Base-by-base conservation (phyloP, 2,888 invertebrate genomes). In the Odontomyia ornata region DNA sequence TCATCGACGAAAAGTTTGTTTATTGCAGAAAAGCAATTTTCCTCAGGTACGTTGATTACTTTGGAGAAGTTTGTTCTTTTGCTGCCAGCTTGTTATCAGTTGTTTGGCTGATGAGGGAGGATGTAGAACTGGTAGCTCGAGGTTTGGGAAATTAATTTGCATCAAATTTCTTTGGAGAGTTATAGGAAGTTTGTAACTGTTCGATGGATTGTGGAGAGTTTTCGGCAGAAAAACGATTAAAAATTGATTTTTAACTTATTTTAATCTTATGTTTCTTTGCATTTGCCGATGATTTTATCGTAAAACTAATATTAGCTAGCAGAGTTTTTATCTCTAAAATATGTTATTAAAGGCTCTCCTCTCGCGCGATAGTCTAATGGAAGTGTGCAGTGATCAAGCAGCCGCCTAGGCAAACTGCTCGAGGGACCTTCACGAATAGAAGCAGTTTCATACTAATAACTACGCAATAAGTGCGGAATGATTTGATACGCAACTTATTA, bases 21-120 rank as follows among this genome's bases (percentile, higher is more conserved):
- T 67, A 43, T 67, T 36, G 67, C 67, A 67, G 67, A 67, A 36
- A 67, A 67, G 67, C 23, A 67, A 67, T 67, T 67, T 67, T 67
- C 43, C 67, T 5, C 67, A 36, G 67, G 67, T 43, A 67, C 67
- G 67, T 67, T 43, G 21, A 43, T 67, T 67, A 67, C 67, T 67
- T 64, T 67, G n/a, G 23, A 21, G 43, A 67, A 52, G 52, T 27
- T 67, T 67, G 13, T 27, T 67, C 30, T n/a, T 15, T n/a, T 36
- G 3, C 9, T 9, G 36, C 36, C 36, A 67, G 21, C 46, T 67
- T 46, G 43, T 67, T 64, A 28, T 30, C 5, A 5, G 25, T 28
- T 64, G 25, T 64, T 67, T 23, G 9, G 5, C 9, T 36, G 3
- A 36, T 36, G 9, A 3, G 36, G 36, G 3, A 3, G 36, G 36